These are phyloP conservation scores for Loriculus beryllinus DNA, from an alignment of 2,797 vertebrate genomes.

Conservation along the genomic window DNA sequence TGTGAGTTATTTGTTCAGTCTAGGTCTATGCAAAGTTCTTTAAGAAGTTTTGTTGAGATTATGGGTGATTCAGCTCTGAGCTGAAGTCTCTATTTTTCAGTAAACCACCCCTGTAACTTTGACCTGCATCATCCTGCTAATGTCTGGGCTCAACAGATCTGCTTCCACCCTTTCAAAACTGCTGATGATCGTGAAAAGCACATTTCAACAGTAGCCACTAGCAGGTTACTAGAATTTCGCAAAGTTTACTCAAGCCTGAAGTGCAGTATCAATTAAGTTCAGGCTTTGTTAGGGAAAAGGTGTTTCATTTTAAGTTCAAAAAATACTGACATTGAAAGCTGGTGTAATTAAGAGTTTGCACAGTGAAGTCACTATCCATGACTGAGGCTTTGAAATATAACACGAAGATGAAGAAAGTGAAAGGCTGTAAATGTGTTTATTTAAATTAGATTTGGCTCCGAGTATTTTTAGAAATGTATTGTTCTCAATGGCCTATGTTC, in stretches of 20 bases:
- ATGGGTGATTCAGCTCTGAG: not conserved
- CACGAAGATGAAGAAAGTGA: not conserved
- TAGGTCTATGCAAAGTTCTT: not conserved
- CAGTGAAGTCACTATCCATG: not conserved
- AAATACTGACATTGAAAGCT: not conserved
- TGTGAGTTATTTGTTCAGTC: not conserved
- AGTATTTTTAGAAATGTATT: not conserved
- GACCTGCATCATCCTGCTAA: not conserved
- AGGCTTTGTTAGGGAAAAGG: not conserved
- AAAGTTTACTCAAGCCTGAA: not conserved
- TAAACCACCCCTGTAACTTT: not conserved
- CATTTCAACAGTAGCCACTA: not conserved
- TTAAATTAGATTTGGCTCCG: constrained; percentile 26
- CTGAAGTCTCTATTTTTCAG: not conserved
- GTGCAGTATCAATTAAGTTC: not conserved
- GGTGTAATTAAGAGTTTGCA: not conserved
- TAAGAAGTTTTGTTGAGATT: not conserved
- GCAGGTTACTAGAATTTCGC: not conserved
- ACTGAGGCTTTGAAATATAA: not conserved
- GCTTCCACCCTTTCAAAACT: not conserved
- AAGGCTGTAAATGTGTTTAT: not conserved
- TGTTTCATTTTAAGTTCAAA: not conserved
- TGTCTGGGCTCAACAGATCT: not conserved
- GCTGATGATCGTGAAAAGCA: not conserved
- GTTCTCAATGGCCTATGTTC: constrained; percentile 7